Evolutionary conservation across 2,113 vertebrate species (phyloP).

Genomic region (Stomatorhinus ivindoensis): DNA sequence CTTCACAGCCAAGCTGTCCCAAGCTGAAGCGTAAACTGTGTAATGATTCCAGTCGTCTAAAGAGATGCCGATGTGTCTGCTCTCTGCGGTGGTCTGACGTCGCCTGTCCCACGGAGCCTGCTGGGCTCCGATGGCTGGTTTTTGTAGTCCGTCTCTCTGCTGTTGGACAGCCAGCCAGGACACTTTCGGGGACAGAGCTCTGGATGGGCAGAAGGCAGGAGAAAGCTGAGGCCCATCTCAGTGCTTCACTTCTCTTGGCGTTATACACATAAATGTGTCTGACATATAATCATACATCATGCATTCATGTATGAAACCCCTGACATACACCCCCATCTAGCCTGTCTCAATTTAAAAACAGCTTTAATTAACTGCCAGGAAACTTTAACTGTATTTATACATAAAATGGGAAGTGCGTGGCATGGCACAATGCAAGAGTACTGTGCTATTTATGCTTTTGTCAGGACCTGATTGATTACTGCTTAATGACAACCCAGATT

Average conservation of each 20-base stretch:
- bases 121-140: background rate
- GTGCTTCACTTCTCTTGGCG: background rate
- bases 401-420: background rate
- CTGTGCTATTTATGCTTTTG: background rate
- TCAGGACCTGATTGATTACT: background rate
- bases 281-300: background rate
- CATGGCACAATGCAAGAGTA: background rate
- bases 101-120: background rate
- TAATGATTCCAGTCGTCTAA: background rate
- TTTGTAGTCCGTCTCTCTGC: background rate
- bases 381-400: background rate
- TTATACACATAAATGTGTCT: background rate
- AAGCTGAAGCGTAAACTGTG: background rate
- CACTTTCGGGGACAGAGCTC: background rate
- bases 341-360: background rate
- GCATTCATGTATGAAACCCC: background rate
- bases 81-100: background rate
- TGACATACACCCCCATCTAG: background rate
- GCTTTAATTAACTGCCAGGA: background rate
- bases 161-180: background rate
- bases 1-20: background rate
- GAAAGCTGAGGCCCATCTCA: background rate
- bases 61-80: background rate
- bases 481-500: background rate
- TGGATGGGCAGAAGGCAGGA: background rate